These are phyloP conservation scores for Anseranas semipalmata DNA, from an alignment of 2,113 vertebrate genomes.

Conservation along the genomic window DNA sequence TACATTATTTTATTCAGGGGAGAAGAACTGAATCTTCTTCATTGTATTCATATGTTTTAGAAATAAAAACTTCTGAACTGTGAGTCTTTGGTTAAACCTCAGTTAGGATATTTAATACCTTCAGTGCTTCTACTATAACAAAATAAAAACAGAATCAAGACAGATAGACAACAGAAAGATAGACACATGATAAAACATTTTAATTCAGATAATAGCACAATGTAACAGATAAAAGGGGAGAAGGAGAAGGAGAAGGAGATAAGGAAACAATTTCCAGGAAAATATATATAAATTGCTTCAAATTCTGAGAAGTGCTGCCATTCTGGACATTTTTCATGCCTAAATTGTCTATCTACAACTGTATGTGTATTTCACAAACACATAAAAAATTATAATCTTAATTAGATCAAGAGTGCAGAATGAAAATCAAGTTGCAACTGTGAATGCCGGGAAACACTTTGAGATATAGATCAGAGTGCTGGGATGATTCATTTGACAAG, in stretches of 20 bases:
- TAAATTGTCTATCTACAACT: background rate
- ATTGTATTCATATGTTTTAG: background rate
- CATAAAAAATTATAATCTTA: slow-evolving; percentile 1
- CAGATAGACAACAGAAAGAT: background rate
- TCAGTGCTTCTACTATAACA: background rate
- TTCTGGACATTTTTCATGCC: background rate
- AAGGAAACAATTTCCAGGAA: background rate
- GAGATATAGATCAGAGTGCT: slow-evolving; percentile 17
- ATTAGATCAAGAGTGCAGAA: slow-evolving; percentile 24
- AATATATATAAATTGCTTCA: background rate
- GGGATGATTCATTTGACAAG: slow-evolving; percentile 47
- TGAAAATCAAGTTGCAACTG: background rate
- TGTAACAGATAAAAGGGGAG: background rate
- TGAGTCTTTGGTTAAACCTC: background rate
- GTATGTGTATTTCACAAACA: background rate
- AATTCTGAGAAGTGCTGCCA: background rate
- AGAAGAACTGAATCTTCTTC: background rate
- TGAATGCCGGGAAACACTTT: background rate
- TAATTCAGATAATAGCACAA: background rate
- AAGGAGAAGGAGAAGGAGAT: background rate
- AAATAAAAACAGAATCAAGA: background rate
- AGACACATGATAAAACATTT: background rate
- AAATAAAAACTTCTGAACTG: background rate
- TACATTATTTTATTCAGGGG: background rate
- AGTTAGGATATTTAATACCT: background rate